Evolutionary conservation across 2,797 vertebrate genomes (phyloP).

Genomic region (Danio kyathit): DNA sequence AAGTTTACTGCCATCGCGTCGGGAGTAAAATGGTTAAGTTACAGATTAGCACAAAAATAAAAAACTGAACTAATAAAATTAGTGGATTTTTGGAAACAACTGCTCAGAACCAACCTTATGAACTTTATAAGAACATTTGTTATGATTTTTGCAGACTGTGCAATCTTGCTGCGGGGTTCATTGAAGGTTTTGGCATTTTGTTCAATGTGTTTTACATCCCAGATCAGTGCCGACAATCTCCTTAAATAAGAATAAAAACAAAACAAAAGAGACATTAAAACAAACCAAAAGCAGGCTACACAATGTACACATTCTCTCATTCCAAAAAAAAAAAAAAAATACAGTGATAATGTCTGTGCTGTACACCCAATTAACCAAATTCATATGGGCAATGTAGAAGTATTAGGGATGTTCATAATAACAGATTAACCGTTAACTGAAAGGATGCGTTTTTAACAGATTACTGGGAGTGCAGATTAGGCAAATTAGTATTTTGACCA

Average conservation of each 20-base stretch:
- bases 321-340: not conserved
- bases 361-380: no score
- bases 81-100: no score
- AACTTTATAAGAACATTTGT: constrained; percentile 92
- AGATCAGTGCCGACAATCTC: constrained; percentile 92
- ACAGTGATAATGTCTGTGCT: no score
- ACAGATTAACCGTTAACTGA: no score
- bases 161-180: constrained; percentile 93
- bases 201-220: constrained; percentile 95
- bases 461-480: no score
- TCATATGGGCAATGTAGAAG: no score
- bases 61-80: no score
- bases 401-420: no score
- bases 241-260: constrained; percentile 70
- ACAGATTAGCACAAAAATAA: not conserved
- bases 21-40: not conserved
- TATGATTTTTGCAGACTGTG: constrained; percentile 92
- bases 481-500: no score
- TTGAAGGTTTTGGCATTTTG: constrained; percentile 96
- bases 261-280: not conserved
- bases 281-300: not conserved
- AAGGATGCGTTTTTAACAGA: no score
- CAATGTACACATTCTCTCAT: not conserved
- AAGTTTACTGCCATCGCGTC: constrained; percentile 80
- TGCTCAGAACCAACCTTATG: constrained; percentile 81